Evolutionary conservation across 2,113 vertebrate species (phyloP), one percentile per base, ranked within the genome.

Genomic region (Porphyrio hochstetteri): DNA sequence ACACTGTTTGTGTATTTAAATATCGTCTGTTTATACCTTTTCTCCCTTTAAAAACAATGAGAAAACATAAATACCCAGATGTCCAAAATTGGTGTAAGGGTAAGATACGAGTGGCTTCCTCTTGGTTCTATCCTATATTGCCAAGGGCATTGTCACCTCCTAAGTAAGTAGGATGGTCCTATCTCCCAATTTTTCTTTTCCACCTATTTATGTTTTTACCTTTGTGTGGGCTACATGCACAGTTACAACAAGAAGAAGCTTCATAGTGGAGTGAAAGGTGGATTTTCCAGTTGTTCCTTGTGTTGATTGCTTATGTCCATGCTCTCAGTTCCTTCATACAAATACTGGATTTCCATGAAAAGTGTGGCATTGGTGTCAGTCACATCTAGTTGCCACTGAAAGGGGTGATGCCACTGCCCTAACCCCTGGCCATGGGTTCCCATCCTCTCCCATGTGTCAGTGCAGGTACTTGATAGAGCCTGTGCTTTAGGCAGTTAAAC

Each of bases 281-380:
- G 7, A 53, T 82, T 95, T 90, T 90, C 46, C 21, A 48, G 3
- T 70, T 83, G 15, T 65, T 92, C 13, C n/a, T 63, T 67, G 20
- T 52, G 4, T 44, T 57, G 36, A 55, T 86, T 67, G 20, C 23
- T 63, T 82, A 18, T 48, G 42, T 82, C 18, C 27, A 9, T 14
- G 4, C 76, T 82, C 16, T 64, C 0, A 0, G 8, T 82, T 75
- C 80, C 64, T 81, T 88, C 33, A 52, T 55, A 5, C 4, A 12
- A 70, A 48, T 9, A 61, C 27, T 65, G 42, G 38, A 80, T 86
- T 42, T 61, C 38, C 44, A 2, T 64, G 24, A 35, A 69, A 64
- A 23, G 28, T 82, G 29, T 10, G 19, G 11, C 69, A 25, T 46
- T 76, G 33, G 13, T 63, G 44, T 7, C 38, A 53, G 23, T 76